Evolutionary conservation across 2,888 invertebrate species (phyloP).

Genomic region (Epistrophella euchroma): DNA sequence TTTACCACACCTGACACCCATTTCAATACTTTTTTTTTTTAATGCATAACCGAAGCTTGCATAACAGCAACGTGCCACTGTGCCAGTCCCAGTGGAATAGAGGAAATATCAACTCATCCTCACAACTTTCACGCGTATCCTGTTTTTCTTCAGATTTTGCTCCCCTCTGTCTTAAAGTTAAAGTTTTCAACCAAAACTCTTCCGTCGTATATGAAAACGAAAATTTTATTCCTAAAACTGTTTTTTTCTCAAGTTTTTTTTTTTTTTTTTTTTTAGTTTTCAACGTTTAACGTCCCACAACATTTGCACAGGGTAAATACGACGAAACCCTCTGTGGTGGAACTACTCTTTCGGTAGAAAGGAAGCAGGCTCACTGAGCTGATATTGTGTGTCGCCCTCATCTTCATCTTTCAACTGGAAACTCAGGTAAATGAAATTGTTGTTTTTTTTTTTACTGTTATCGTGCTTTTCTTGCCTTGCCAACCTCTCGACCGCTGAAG

Average conservation of each 20-base stretch:
- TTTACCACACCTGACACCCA: neutral
- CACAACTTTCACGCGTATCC: conserved; percentile 10
- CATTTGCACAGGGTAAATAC: conserved; percentile 37
- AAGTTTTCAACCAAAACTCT: conserved; percentile 11
- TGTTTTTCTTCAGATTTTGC: conserved; percentile 8
- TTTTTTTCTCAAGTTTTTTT: conserved; percentile 16
- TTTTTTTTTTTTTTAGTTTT: conserved; percentile 25
- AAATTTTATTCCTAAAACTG: conserved; percentile 23
- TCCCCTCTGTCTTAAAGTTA: conserved; percentile 7
- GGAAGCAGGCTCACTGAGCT: conserved; percentile 23
- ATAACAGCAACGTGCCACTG: conserved; percentile 30
- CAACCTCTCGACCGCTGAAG: conserved; percentile 13
- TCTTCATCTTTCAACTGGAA: conserved; percentile 46
- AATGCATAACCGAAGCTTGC: conserved; percentile 38
- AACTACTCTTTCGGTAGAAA: neutral
- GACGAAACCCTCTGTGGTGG: conserved; percentile 18
- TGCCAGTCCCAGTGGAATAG: neutral
- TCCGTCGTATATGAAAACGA: conserved; percentile 34
- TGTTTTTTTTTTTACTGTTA: conserved; percentile 7
- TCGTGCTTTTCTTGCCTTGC: neutral
- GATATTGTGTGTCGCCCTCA: conserved; percentile 24
- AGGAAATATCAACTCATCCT: conserved; percentile 16
- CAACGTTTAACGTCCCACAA: conserved; percentile 31
- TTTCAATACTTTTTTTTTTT: conserved; percentile 1
- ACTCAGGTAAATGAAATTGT: conserved; percentile 62